phyloP scores from a whole-genome alignment of 2,113 vertebrate species.

The Chlorodrepanis virens region DNA sequence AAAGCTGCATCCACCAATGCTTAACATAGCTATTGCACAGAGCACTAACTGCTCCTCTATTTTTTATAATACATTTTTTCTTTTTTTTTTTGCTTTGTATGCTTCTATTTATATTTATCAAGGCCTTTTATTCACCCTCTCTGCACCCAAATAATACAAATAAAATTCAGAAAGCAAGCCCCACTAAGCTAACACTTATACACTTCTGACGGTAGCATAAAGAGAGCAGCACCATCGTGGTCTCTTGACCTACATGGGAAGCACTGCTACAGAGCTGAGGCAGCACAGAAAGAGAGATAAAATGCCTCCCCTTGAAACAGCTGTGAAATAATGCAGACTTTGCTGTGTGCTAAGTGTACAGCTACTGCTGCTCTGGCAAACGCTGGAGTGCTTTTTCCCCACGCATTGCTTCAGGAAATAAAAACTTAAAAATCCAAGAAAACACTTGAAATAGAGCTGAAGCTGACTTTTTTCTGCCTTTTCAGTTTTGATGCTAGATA shows the following conservation, averaged over 20 bases:
- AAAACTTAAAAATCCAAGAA: constrained; percentile 18
- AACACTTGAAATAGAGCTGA: constrained; percentile 33
- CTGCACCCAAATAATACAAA: background rate
- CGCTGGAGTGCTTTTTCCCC: background rate
- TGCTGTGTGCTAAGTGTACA: constrained; percentile 16
- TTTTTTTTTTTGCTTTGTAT: background rate
- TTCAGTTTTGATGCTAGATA: background rate
- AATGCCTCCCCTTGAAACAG: constrained; percentile 43
- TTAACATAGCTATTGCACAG: constrained; percentile 5
- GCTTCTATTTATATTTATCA: constrained; percentile 1
- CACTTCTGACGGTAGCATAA: background rate
- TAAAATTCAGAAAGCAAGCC: background rate
- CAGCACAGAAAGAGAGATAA: constrained; percentile 38
- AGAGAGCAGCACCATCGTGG: background rate
- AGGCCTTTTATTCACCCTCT: background rate
- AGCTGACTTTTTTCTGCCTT: background rate
- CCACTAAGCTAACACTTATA: background rate
- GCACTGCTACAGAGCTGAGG: background rate
- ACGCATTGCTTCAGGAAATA: background rate
- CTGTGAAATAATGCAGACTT: constrained; percentile 50
- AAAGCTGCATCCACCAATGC: background rate
- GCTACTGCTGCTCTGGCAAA: constrained; percentile 4
- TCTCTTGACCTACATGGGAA: constrained; percentile 55
- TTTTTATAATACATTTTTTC: background rate
- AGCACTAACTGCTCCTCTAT: background rate